These are phyloP conservation scores for Ricordea florida DNA, from an alignment of 92 coral and sea anemone genomes.

Conservation along the genomic window DNA sequence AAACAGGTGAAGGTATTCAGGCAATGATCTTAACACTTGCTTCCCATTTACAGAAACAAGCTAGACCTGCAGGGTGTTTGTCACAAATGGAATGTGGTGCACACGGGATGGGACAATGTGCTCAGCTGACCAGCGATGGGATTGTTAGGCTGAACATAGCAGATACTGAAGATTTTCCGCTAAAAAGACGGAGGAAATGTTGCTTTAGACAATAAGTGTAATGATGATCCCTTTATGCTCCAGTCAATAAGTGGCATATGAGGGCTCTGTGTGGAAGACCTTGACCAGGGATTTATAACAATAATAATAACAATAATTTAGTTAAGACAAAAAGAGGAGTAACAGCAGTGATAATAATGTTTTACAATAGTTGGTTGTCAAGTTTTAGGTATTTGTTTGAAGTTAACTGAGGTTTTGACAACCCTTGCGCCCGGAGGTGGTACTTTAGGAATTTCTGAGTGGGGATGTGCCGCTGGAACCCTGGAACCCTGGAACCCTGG, in stretches of 20 bases:
- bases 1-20: conserved; percentile 69
- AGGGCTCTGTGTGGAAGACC: neutral
- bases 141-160: neutral
- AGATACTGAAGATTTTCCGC: neutral
- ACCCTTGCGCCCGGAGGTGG: no score
- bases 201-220: neutral
- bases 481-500: no score
- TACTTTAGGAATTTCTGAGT: no score
- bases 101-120: neutral
- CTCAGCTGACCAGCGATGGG: neutral
- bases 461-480: no score
- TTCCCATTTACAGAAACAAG: neutral
- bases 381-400: no score
- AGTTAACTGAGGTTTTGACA: no score
- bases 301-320: neutral
- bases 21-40: conserved; percentile 44
- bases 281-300: no score
- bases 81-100: neutral
- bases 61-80: neutral
- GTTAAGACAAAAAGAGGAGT: neutral
- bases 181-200: conserved; percentile 1
- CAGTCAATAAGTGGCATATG: no score
- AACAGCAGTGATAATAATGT: neutral
- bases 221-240: neutral
- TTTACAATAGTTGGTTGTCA: neutral